These are phyloP conservation scores for Macrophya alboannulata DNA, from an alignment of 2,888 invertebrate genomes.

Conservation along the genomic window DNA sequence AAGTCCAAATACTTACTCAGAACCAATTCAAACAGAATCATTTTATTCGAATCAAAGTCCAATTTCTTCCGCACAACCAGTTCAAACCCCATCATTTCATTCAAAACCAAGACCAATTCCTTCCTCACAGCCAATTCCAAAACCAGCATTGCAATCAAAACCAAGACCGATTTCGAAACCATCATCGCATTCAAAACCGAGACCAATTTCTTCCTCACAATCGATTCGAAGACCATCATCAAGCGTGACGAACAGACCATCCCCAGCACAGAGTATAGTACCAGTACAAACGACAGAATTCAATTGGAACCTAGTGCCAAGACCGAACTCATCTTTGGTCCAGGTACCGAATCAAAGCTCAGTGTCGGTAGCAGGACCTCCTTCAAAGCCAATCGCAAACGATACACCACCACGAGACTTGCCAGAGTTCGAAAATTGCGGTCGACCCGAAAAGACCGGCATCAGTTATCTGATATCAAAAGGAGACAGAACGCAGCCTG, in stretches of 20 bases:
- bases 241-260: neutral
- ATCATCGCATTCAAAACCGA: neutral
- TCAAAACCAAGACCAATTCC: no score
- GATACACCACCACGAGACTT: neutral
- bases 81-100: neutral
- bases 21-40: neutral
- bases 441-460: slow-evolving; percentile 60
- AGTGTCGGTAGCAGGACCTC: neutral
- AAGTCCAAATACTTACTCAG: no score
- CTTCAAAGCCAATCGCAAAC: neutral
- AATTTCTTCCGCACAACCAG: neutral
- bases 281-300: neutral
- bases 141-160: no score
- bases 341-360: neutral
- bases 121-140: no score
- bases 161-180: no score
- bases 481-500: slow-evolving; percentile 75
- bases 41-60: neutral
- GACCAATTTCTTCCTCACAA: neutral
- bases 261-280: neutral
- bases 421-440: slow-evolving; percentile 61
- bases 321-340: neutral
- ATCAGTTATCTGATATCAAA: slow-evolving; percentile 70
- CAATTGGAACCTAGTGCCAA: neutral
- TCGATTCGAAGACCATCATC: neutral